These are phyloP conservation scores for Sphaerophoria taeniata DNA, from an alignment of 2,888 invertebrate genomes.

Conservation along the genomic window DNA sequence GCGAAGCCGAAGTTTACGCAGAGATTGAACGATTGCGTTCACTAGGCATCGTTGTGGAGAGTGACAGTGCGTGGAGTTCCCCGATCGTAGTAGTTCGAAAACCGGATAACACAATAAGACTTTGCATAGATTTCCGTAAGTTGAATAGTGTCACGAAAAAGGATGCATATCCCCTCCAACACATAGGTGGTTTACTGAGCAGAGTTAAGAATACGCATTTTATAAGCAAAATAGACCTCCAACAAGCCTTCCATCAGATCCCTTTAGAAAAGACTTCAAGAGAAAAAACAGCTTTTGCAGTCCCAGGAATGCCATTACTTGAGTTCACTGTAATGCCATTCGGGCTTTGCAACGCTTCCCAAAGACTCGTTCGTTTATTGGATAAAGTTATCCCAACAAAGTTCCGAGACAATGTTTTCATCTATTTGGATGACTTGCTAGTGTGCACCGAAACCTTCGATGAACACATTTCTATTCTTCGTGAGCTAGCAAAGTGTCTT, in stretches of 20 bases:
- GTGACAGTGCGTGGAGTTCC: slow-evolving; percentile 15
- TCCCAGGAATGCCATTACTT: slow-evolving; percentile 8
- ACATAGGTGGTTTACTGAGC: too few relatives aligned
- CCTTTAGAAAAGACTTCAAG: slow-evolving; percentile 21
- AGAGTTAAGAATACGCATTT: neutral
- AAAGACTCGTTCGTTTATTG: neutral
- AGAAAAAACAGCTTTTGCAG: slow-evolving; percentile 22
- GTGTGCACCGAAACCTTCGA: slow-evolving; percentile 2
- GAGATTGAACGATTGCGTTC: slow-evolving; percentile 1
- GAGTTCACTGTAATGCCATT: slow-evolving; percentile 17
- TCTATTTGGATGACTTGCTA: neutral
- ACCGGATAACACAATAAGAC: neutral
- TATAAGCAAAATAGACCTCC: slow-evolving; percentile 21
- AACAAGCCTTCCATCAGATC: slow-evolving; percentile 28
- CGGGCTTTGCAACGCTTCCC: slow-evolving; percentile 12
- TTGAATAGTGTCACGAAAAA: slow-evolving; percentile 11
- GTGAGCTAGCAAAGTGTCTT: neutral
- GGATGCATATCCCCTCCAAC: neutral
- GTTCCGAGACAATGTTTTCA: slow-evolving; percentile 6
- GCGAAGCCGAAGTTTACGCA: slow-evolving; percentile 11
- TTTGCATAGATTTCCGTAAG: slow-evolving; percentile 1
- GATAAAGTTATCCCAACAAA: slow-evolving; percentile 1
- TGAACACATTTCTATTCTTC: neutral
- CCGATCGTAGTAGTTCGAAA: slow-evolving; percentile 8
- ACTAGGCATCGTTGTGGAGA: slow-evolving; percentile 1